Percentiles rank a stretch among this genome's conserved stretches.
These are phyloP conservation scores for Ips typographus DNA, from an alignment of 1,140 invertebrate species.

Conservation along the genomic window DNA sequence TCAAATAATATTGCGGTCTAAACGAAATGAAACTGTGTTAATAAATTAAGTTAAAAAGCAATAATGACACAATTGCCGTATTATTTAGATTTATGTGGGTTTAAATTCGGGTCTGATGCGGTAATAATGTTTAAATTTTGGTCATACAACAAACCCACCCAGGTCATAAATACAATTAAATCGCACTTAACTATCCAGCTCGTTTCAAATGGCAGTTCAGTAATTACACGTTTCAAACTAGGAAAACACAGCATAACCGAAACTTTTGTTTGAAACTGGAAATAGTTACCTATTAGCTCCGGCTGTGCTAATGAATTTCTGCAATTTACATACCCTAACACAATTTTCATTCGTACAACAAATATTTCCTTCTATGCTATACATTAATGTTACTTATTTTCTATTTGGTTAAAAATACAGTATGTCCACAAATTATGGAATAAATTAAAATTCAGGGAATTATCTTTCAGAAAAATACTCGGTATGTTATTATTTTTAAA, in stretches of 20 bases:
- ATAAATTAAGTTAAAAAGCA: no score
- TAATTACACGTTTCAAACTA: slow-evolving; percentile 10
- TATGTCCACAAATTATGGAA: not conserved
- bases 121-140: no score
- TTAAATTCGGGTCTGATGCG: no score
- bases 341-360: not conserved
- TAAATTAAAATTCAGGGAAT: not conserved
- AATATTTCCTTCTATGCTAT: not conserved
- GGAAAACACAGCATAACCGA: slow-evolving; percentile 10
- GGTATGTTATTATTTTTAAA: no score
- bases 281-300: slow-evolving; percentile 10
- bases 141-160: not conserved
- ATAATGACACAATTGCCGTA: no score
- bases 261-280: slow-evolving; percentile 14
- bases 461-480: not conserved
- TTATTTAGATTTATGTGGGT: no score
- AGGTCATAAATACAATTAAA: not conserved
- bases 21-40: no score
- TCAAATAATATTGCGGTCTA: no score
- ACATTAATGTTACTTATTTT: not conserved
- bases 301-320: slow-evolving; percentile 9
- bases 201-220: slow-evolving; percentile 5
- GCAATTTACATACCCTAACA: slow-evolving; percentile 11
- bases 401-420: not conserved
- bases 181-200: not conserved